Base-by-base conservation (phyloP, 23 tunicate species). In the Botrylloides violaceus region DNA sequence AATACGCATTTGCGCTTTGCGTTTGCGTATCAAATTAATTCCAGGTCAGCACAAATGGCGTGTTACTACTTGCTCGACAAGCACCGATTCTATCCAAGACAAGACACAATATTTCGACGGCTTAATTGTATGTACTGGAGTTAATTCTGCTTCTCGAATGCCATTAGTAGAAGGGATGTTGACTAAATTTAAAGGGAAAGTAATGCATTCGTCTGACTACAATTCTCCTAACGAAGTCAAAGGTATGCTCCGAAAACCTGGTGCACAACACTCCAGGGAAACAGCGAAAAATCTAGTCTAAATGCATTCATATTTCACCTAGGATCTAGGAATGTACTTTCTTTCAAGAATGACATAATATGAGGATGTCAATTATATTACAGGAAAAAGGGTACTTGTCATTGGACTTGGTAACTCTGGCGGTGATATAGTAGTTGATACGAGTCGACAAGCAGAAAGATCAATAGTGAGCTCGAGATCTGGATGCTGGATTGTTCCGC, bases 371-470 rank as follows among this genome's bases (percentile, higher is more conserved):
- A n/a, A n/a, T 59, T 59, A 18, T 37, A 1, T 25, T 66, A 9
- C 73, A 85, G 94, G 70, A 23, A 85, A 85, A 59, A 63, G 70
- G 37, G 77, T 79, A 2, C 36, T 85, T n/a, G 80, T 85, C 38
- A 66, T 85, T 31, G 94, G 94, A 39, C 36, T 64, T 12, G 73
- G 80, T 3, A 75, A 66, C 29, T 79, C 94, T 1, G 94, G 84
- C 3, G 63, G 66, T 58, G 94, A 85, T 65, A 66, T 85, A 3
- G 94, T 83, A 12, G 59, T 31, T 0, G 84, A 74, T 19, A 26
- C 36, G 15, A 1, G 85, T 6, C 43, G 37, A 21, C 64, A 65
- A 18, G 71, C 84, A 32, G 55, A 66, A 19, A 37, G 43, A 7
- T 70, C 75, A 2, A 59, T 73, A n/a, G 43, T 85, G 36, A 79